Conservation (phyloP, 2,888 invertebrate genomes). For the Dione vanillae region DNA sequence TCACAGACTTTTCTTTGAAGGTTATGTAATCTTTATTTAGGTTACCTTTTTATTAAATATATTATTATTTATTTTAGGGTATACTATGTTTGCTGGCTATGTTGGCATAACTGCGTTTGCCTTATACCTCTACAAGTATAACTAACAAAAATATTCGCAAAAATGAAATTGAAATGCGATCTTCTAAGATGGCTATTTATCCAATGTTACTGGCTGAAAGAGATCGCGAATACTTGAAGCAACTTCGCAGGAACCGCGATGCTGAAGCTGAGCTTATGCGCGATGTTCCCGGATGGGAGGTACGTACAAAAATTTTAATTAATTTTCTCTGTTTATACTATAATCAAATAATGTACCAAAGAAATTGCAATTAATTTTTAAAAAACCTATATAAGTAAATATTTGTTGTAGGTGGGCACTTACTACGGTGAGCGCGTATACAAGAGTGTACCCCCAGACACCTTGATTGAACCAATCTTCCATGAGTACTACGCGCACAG, state of each 20-base stretch:
- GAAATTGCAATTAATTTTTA: background rate
- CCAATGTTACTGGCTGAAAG: slow-evolving; percentile 93
- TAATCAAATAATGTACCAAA: background rate
- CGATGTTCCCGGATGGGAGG: slow-evolving; percentile 95
- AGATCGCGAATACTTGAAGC: slow-evolving; percentile 92
- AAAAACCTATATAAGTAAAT: background rate
- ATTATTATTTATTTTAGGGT: slow-evolving; percentile 74
- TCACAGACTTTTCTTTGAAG: slow-evolving; percentile 31
- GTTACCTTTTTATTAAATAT: slow-evolving; percentile 53
- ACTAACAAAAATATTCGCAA: slow-evolving; percentile 80
- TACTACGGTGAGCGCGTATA: slow-evolving; percentile 93
- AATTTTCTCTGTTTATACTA: too few species aligned
- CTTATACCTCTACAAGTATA: slow-evolving; percentile 83
- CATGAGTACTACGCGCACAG: slow-evolving; percentile 90
- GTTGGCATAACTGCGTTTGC: slow-evolving; percentile 84
- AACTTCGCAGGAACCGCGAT: slow-evolving; percentile 90
- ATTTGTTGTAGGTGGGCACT: slow-evolving; percentile 87
- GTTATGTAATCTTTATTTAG: slow-evolving; percentile 72
- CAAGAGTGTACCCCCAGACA: slow-evolving; percentile 87
- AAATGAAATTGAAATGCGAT: slow-evolving; percentile 89
- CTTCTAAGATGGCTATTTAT: slow-evolving; percentile 89
- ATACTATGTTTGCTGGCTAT: slow-evolving; percentile 85
- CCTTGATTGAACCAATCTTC: slow-evolving; percentile 85
- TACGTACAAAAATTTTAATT: slow-evolving; percentile 48
- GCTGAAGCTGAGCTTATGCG: slow-evolving; percentile 95